Evolutionary conservation across 1,140 invertebrate species (phyloP), one percentile per base, ranked within the genome.

Genomic region (Triops cancriformis): DNA sequence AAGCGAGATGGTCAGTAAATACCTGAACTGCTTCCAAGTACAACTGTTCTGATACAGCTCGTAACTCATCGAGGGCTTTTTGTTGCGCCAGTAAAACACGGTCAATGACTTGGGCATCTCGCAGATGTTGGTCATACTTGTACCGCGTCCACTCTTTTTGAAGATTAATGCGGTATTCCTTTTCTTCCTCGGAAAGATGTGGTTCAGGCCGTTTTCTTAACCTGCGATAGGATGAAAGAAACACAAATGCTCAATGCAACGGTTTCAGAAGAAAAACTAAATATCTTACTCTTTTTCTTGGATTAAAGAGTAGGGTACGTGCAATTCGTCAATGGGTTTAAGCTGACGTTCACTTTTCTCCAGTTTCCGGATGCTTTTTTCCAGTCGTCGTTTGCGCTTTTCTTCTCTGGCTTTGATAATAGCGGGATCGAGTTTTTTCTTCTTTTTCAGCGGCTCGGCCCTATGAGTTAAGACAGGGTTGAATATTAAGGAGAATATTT

Each of bases 361-460:
- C 31, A 96, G 83, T 79, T 88, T 86, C 74, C 91, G 86, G 81
- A 97, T 96, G 82, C 89, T 87, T 84, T 95, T 96, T 83, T 95
- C 93, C 26, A 97, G 80, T 85, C 90, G 94, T 82, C 87, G 94
- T 79, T 89, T 90, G 81, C 86, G 91, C 74, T 92, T 87, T 18
- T 96, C 94, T 83, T 94, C 93, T 82, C 93, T 87, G 14, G 89
- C 88, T 83, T 89, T 91, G 1, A 94, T 79, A 37, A 96, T 85
- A 14, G 87, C 86, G 31, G 94, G 94, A 87, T 97, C 94, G 5
- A 95, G 77, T 82, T 88, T 91, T 82, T 92, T 95, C 84, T 94
- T 96, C 84, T 93, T 96, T 83, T 93, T 96, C 79, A 96, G 84
- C 2, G 95, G 94, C 84, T 96, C 94, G 42, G 87, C 92, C 82